Conservation (phyloP, 2,113 vertebrate genomes). For the Fulmarus glacialis region DNA sequence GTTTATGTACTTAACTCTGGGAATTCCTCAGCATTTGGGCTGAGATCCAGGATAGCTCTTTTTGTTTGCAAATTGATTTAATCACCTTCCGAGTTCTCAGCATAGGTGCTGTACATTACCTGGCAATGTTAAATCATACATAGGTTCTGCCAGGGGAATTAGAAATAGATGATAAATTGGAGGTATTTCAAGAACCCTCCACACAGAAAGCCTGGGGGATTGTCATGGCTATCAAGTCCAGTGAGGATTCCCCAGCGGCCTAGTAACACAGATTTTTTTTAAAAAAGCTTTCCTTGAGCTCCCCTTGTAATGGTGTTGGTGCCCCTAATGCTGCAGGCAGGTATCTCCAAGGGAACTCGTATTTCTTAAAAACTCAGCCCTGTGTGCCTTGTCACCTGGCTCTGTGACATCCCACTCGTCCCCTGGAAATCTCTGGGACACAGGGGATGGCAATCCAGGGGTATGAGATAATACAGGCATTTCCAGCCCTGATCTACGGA, state of each 20-base stretch:
- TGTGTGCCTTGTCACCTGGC: not conserved
- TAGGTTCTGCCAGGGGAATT: not conserved
- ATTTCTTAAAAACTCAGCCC: not conserved
- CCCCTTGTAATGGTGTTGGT: not conserved
- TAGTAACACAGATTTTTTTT: not conserved
- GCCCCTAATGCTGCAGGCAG: not conserved
- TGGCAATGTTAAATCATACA: not conserved
- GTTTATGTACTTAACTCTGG: not conserved
- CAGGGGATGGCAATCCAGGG: not conserved
- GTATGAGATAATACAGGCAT: not conserved
- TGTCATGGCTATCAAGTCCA: not conserved
- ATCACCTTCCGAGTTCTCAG: not conserved
- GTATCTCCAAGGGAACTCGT: not conserved
- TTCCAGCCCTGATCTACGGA: not conserved
- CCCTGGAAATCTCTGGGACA: not conserved
- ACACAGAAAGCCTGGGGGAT: not conserved
- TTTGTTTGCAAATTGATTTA: not conserved
- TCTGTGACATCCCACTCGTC: accelerated
- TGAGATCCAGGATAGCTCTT: not conserved
- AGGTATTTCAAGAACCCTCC: not conserved
- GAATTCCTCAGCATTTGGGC: not conserved
- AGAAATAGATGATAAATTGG: not conserved
- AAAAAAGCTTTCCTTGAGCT: not conserved
- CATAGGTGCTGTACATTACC: not conserved
- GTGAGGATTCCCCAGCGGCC: not conserved